Percentiles rank a stretch among this genome's conserved stretches.
Conservation (phyloP, 2,113 vertebrate genomes). For the Tychaedon coryphoeus region DNA sequence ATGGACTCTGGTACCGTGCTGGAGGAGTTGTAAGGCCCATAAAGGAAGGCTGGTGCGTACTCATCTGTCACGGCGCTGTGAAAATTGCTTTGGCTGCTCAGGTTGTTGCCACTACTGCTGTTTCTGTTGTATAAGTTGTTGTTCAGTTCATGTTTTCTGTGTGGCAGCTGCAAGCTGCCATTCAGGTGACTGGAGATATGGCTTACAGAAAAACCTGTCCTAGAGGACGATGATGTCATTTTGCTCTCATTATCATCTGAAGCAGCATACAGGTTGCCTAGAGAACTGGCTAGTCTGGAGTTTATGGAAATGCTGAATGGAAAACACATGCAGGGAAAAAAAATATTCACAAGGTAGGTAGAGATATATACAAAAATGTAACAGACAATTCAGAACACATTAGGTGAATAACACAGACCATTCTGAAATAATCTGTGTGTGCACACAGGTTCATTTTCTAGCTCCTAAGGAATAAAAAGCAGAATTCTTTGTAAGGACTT, state of each 20-base stretch:
- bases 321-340: constrained; percentile 60
- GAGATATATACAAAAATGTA: neutral
- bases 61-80: constrained; percentile 61
- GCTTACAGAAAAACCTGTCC: constrained; percentile 69
- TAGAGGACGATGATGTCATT: constrained; percentile 62
- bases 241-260: constrained; percentile 75
- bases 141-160: constrained; percentile 85
- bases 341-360: constrained; percentile 43
- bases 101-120: constrained; percentile 60
- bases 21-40: constrained; percentile 77
- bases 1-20: constrained; percentile 85
- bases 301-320: constrained; percentile 81
- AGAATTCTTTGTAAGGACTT: neutral
- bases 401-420: neutral
- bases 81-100: constrained; percentile 53
- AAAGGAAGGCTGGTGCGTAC: constrained; percentile 67
- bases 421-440: neutral
- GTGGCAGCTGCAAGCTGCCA: constrained; percentile 61
- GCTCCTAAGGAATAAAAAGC: neutral
- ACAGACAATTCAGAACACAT: constrained; percentile 14
- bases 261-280: constrained; percentile 85
- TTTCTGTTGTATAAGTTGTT: constrained; percentile 80
- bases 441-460: neutral
- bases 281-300: constrained; percentile 91
- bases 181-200: constrained; percentile 74